phyloP scores from a whole-genome alignment of 2,888 invertebrate species.

The Anthrax anthrax region DNA sequence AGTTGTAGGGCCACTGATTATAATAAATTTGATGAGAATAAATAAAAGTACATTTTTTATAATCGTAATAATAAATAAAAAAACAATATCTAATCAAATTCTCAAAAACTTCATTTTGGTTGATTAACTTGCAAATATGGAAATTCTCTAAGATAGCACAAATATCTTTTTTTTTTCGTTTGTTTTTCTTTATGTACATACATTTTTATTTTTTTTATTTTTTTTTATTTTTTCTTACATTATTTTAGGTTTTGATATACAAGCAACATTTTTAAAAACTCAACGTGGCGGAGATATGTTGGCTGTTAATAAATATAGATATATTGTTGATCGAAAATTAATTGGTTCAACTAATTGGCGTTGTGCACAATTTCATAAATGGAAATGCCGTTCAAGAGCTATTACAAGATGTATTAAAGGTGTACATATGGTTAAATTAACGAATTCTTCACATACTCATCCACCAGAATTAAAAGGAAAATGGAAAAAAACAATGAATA shows the following conservation, averaged over 20 bases:
- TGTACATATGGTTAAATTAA: slow-evolving; percentile 8
- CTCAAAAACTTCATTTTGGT: too few species aligned
- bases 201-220: not conserved
- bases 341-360: slow-evolving; percentile 13
- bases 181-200: too few species aligned
- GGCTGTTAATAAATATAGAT: slow-evolving; percentile 8
- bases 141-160: too few species aligned
- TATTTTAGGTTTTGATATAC: slow-evolving; percentile 7
- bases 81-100: too few species aligned
- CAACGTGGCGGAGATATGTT: slow-evolving; percentile 13
- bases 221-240: not conserved
- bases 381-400: slow-evolving; percentile 12
- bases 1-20: too few species aligned
- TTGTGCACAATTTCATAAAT: slow-evolving; percentile 10
- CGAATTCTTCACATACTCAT: slow-evolving; percentile 12
- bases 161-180: too few species aligned
- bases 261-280: slow-evolving; percentile 11
- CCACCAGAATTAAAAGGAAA: not conserved
- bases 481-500: too few species aligned
- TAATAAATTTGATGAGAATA: too few species aligned
- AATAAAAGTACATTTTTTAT: too few species aligned
- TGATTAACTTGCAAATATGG: too few species aligned
- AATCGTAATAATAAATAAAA: too few species aligned
- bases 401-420: slow-evolving; percentile 11
- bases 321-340: slow-evolving; percentile 13